Evolutionary conservation across 2,888 invertebrate species (phyloP).

Genomic region (Eupithecia abbreviata): DNA sequence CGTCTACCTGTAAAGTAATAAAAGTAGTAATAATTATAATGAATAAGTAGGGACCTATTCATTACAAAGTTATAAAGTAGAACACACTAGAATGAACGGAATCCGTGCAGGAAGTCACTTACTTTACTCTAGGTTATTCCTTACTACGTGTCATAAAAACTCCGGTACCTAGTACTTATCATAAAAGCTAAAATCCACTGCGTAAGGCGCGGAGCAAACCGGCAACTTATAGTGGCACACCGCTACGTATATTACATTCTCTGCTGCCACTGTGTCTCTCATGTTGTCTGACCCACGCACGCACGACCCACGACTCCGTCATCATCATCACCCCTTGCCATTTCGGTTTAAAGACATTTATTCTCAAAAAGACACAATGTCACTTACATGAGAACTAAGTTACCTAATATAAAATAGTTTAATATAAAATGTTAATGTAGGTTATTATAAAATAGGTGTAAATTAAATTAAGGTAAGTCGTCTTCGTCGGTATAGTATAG

Average conservation of each 20-base stretch:
- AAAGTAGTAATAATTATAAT: too few species aligned
- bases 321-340: too few species aligned
- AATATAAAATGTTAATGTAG: too few species aligned
- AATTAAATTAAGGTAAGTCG: too few species aligned
- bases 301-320: too few species aligned
- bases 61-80: not conserved
- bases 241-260: too few species aligned
- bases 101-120: not conserved
- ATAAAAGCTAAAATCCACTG: not conserved
- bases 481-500: too few species aligned
- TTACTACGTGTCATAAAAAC: not conserved
- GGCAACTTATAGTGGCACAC: not conserved
- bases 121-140: not conserved
- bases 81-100: not conserved
- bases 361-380: too few species aligned
- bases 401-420: too few species aligned
- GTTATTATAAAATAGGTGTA: too few species aligned
- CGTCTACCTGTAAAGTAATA: not conserved
- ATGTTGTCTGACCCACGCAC: not conserved
- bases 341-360: too few species aligned
- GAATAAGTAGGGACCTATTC: not conserved
- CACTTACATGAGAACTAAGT: too few species aligned
- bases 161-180: not conserved
- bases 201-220: not conserved
- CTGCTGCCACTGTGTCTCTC: not conserved